Conservation (phyloP, 2,113 vertebrate genomes). For the Indri indri region DNA sequence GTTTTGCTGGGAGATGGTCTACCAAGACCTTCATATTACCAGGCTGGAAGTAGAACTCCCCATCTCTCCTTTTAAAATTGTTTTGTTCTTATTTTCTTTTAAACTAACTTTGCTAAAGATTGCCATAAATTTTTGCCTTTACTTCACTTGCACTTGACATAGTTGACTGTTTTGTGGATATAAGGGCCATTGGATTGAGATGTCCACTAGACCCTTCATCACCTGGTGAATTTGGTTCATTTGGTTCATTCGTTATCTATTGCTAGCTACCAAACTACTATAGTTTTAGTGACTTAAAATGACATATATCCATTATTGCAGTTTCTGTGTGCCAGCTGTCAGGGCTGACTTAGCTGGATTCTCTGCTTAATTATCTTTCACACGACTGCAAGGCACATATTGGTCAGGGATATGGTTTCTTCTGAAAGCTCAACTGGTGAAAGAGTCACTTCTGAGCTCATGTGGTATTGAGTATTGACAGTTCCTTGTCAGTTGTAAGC, state of each 20-base stretch:
- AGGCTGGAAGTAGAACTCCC: background rate
- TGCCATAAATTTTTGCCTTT: background rate
- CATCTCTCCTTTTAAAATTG: rapidly evolving
- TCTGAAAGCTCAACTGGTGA: background rate
- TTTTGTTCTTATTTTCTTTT: background rate
- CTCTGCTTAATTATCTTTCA: background rate
- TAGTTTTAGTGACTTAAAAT: background rate
- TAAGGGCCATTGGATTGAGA: background rate
- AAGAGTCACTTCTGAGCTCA: background rate
- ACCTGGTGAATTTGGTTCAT: background rate
- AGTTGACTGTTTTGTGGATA: background rate
- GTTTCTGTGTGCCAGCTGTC: too few species aligned
- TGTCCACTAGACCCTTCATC: background rate
- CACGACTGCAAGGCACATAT: background rate
- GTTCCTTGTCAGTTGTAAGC: background rate
- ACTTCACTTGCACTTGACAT: background rate
- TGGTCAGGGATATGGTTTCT: background rate
- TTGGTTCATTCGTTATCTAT: background rate
- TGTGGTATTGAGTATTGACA: background rate
- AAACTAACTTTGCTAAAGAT: background rate
- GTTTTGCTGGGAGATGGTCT: background rate
- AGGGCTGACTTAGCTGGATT: background rate
- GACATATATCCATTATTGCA: background rate
- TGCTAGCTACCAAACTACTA: background rate
- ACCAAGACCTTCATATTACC: too few species aligned